phyloP scores from a whole-genome alignment of 1,140 invertebrate species.

The Ceratina japonica region DNA sequence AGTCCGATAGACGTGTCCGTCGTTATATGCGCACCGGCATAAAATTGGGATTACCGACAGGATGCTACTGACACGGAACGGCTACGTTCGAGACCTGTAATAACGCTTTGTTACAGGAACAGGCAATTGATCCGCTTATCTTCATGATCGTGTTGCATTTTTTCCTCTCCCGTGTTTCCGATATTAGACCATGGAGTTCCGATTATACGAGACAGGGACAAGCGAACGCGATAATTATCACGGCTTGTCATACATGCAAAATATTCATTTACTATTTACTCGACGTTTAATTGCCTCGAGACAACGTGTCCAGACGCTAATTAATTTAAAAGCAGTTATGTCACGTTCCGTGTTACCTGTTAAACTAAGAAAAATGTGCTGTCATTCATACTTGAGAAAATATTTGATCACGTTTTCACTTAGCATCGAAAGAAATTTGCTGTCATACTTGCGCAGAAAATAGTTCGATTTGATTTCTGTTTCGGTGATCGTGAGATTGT shows the following conservation, averaged over 20 bases:
- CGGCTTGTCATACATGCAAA: too few relatives aligned
- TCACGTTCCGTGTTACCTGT: too few relatives aligned
- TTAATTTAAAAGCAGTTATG: too few relatives aligned
- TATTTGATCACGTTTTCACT: background rate
- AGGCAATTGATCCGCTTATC: conserved; percentile 14
- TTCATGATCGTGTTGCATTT: background rate
- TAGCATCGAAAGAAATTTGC: background rate
- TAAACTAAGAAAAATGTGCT: too few relatives aligned
- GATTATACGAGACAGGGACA: background rate
- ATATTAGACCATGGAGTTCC: background rate
- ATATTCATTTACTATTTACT: too few relatives aligned
- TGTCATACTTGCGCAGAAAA: too few relatives aligned
- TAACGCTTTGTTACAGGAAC: background rate
- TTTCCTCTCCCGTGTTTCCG: background rate
- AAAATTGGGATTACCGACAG: conserved; percentile 37
- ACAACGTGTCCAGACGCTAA: too few relatives aligned
- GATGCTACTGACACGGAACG: background rate
- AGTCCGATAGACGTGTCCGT: conserved; percentile 15
- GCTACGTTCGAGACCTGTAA: background rate
- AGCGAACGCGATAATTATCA: background rate
- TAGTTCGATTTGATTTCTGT: too few relatives aligned
- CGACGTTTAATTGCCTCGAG: too few relatives aligned
- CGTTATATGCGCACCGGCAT: background rate
- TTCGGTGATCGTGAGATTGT: background rate
- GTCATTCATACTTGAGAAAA: too few relatives aligned